Conservation (phyloP, 2,113 vertebrate genomes). For the Ctenomys sociabilis region DNA sequence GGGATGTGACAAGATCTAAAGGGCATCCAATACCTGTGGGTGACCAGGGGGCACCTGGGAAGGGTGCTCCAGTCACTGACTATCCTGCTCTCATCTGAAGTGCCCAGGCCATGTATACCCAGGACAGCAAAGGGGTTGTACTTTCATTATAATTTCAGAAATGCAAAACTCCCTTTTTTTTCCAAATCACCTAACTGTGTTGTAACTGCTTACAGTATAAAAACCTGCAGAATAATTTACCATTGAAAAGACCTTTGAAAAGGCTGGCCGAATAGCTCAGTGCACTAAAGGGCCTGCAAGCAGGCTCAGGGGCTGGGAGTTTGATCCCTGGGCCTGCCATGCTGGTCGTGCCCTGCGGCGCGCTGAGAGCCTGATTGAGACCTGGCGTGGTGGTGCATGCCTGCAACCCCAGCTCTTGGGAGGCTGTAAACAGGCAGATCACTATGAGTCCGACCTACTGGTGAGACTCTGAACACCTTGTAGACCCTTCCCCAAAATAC, state of each 20-base stretch:
- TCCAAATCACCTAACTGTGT: slow-evolving; percentile 79
- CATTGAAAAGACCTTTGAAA: background rate
- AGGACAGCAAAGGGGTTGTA: slow-evolving; percentile 55
- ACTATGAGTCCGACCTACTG: too few relatives aligned
- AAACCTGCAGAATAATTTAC: slow-evolving; percentile 78
- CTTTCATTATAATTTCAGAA: slow-evolving; percentile 73
- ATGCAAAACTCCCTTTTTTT: slow-evolving; percentile 61
- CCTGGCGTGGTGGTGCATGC: too few relatives aligned
- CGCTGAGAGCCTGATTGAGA: too few relatives aligned
- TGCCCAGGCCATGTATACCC: too few relatives aligned
- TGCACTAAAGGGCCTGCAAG: too few relatives aligned
- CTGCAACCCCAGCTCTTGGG: too few relatives aligned
- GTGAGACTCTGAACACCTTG: too few relatives aligned
- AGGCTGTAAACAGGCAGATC: too few relatives aligned
- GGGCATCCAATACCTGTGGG: background rate
- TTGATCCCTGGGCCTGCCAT: background rate
- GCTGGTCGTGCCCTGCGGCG: slow-evolving; percentile 52
- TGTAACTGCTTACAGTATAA: slow-evolving; percentile 72
- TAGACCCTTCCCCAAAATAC: too few relatives aligned
- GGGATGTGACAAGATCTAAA: background rate
- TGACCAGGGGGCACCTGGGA: background rate
- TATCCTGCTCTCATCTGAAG: slow-evolving; percentile 49
- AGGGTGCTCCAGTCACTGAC: background rate
- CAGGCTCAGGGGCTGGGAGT: too few relatives aligned
- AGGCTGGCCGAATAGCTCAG: too few relatives aligned